phyloP scores from a whole-genome alignment of 2,888 invertebrate genomes.

The Odontothrips loti region DNA sequence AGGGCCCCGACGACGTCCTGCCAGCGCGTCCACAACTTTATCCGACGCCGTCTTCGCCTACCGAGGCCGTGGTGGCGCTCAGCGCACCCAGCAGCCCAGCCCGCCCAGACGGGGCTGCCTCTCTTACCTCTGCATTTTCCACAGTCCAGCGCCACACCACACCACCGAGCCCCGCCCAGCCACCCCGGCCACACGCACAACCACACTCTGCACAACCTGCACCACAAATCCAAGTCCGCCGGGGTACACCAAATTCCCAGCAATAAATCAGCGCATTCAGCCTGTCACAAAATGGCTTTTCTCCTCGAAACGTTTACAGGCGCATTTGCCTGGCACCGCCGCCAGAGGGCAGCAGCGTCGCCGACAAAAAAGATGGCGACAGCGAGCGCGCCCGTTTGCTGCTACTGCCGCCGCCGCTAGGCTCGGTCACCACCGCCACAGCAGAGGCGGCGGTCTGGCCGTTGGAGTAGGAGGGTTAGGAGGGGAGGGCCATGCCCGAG shows the following conservation, averaged over 20 bases:
- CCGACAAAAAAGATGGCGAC: conserved; percentile 16
- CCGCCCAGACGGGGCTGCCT: background rate
- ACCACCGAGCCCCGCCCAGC: background rate
- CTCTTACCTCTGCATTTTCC: conserved; percentile 4
- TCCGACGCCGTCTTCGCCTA: background rate
- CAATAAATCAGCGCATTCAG: conserved; percentile 23
- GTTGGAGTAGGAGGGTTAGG: background rate
- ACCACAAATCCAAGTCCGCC: background rate
- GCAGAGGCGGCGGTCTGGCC: background rate
- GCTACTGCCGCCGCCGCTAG: background rate
- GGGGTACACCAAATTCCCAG: background rate
- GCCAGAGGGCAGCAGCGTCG: conserved; percentile 8
- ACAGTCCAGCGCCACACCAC: background rate
- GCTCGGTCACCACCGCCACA: background rate
- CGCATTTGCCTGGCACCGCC: background rate
- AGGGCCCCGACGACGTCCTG: background rate
- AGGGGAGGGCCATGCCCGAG: background rate
- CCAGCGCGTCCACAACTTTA: background rate
- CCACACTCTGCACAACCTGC: background rate
- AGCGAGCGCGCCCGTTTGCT: conserved; percentile 8
- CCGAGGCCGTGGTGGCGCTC: background rate
- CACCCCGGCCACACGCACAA: background rate
- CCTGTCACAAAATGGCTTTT: conserved; percentile 26
- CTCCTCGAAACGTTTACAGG: conserved; percentile 24
- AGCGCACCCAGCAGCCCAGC: background rate